Percentiles rank a stretch among this genome's conserved stretches.
Conservation (phyloP, 2,113 vertebrate genomes). For the Patagioenas fasciata region DNA sequence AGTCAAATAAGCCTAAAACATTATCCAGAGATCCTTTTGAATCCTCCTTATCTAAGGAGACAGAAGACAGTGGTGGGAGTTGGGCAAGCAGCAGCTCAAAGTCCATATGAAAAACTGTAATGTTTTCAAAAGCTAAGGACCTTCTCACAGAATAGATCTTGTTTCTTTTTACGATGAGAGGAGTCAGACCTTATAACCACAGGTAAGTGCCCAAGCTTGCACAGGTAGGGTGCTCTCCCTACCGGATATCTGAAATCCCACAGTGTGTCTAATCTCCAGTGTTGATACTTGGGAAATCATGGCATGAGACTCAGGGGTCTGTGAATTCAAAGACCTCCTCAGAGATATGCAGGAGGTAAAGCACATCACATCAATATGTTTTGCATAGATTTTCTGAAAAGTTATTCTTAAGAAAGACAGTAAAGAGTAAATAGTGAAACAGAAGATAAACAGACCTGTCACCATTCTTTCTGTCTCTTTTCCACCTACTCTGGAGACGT, state of each 20-base stretch:
- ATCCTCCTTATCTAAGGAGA: background rate
- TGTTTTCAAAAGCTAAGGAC: background rate
- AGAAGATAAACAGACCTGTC: background rate
- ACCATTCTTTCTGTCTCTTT: background rate
- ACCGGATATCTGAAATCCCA: background rate
- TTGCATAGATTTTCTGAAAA: background rate
- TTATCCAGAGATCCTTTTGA: background rate
- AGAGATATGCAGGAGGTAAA: background rate
- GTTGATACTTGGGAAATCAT: background rate
- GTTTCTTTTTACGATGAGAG: background rate
- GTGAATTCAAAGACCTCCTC: background rate
- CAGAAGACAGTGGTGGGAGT: background rate
- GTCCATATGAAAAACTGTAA: background rate
- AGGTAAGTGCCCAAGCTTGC: background rate
- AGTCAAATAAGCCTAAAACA: background rate
- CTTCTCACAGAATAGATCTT: background rate
- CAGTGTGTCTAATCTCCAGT: background rate
- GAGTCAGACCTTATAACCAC: background rate
- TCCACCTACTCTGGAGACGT: background rate
- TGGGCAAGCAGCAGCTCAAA: background rate
- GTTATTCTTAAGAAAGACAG: rapidly evolving
- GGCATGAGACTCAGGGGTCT: background rate
- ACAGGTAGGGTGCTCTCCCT: background rate
- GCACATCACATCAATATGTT: background rate
- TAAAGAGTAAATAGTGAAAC: background rate